phyloP scores from a whole-genome alignment of 2,888 invertebrate species.

The Temnothorax rugatulus region DNA sequence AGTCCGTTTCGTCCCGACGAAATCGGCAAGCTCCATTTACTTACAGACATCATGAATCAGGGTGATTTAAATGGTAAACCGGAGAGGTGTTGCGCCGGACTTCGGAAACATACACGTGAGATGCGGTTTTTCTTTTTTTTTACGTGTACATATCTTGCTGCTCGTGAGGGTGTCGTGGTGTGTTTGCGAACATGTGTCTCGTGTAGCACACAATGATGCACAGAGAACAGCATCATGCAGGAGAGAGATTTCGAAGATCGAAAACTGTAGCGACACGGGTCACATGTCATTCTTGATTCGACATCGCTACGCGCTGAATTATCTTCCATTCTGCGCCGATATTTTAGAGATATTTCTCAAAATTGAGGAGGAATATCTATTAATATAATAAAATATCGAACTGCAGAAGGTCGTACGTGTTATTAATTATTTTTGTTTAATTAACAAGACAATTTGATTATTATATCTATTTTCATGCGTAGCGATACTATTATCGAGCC shows the following conservation, averaged over 20 bases:
- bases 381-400: slow-evolving; percentile 3
- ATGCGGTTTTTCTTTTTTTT: slow-evolving; percentile 3
- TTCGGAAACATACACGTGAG: background rate
- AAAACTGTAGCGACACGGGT: slow-evolving; percentile 22
- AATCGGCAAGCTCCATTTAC: slow-evolving; percentile 2
- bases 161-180: slow-evolving; percentile 38
- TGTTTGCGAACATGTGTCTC: slow-evolving; percentile 34
- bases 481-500: slow-evolving; percentile 39
- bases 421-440: background rate
- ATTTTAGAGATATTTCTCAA: background rate
- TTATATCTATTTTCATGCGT: background rate
- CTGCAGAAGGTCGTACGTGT: background rate
- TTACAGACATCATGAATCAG: background rate
- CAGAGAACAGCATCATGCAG: slow-evolving; percentile 67
- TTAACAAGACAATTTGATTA: background rate
- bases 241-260: slow-evolving; percentile 60
- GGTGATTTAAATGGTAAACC: slow-evolving; percentile 1
- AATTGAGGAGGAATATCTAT: background rate
- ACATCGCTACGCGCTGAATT: background rate
- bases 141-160: background rate
- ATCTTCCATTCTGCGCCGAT: background rate
- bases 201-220: slow-evolving; percentile 49
- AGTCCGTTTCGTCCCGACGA: background rate
- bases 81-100: background rate
- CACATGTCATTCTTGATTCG: slow-evolving; percentile 47